These are phyloP conservation scores for Trypoxylus dichotomus DNA, from an alignment of 1,140 invertebrate genomes.

Conservation along the genomic window DNA sequence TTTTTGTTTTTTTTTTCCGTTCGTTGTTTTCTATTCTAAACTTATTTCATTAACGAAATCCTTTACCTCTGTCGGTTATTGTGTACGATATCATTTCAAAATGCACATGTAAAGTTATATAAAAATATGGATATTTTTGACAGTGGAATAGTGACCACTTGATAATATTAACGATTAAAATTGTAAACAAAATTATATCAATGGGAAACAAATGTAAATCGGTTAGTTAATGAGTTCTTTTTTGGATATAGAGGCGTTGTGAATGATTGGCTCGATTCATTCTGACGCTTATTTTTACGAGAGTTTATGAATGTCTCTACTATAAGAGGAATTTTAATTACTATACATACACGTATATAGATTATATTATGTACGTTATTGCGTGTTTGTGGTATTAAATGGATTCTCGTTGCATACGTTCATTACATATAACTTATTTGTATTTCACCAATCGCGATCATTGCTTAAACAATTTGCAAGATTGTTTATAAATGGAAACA, in stretches of 20 bases:
- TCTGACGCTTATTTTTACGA: background rate
- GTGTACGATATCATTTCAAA: background rate
- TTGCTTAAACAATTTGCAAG: too few species aligned
- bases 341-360: background rate
- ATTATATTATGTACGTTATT: background rate
- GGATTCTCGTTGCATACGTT: background rate
- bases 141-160: background rate
- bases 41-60: background rate
- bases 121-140: background rate
- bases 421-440: background rate
- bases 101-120: background rate
- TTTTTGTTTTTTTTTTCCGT: background rate
- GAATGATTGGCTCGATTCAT: constrained; percentile 21
- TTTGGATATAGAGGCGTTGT: constrained; percentile 1
- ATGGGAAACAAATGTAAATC: constrained; percentile 10
- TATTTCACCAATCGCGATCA: too few species aligned
- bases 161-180: background rate
- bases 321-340: constrained; percentile 5
- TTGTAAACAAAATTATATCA: constrained; percentile 10
- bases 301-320: constrained; percentile 2
- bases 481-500: too few species aligned
- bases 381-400: background rate
- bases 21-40: background rate
- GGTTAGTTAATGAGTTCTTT: background rate
- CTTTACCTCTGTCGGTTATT: background rate